These are phyloP conservation scores for Coreoperca whiteheadi DNA, from an alignment of 2,113 vertebrate species.

Conservation along the genomic window DNA sequence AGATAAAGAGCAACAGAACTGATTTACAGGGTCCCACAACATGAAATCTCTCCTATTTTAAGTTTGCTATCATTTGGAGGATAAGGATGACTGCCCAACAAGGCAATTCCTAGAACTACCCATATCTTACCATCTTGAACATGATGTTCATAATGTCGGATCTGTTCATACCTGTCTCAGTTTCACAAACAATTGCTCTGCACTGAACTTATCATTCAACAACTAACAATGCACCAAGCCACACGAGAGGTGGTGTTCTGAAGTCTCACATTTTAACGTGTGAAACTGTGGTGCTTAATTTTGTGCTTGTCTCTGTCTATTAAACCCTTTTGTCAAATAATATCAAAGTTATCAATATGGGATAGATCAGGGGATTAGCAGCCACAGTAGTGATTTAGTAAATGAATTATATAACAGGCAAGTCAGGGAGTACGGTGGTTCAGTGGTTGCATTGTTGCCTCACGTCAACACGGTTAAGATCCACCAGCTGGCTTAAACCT, in stretches of 20 bases:
- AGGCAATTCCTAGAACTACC: not conserved
- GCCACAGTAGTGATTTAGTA: not conserved
- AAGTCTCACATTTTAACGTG: not conserved
- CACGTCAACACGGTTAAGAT: no score
- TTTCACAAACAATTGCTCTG: conserved; percentile 19
- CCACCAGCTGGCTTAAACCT: no score
- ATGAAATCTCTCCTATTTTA: conserved; percentile 19
- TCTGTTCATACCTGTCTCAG: conserved; percentile 54
- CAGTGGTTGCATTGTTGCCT: no score
- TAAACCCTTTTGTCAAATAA: not conserved
- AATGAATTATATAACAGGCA: no score
- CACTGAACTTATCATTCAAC: conserved; percentile 2
- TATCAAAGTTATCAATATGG: not conserved
- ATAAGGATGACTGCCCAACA: conserved; percentile 37
- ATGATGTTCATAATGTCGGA: conserved; percentile 32
- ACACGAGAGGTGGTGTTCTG: not conserved
- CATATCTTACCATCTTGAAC: conserved; percentile 59
- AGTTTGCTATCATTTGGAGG: conserved; percentile 5
- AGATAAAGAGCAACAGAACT: not conserved
- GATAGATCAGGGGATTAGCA: not conserved
- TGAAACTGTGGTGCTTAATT: not conserved
- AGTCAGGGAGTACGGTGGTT: no score
- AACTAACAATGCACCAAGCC: not conserved
- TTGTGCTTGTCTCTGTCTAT: not conserved
- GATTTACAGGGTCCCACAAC: not conserved